phyloP scores from a whole-genome alignment of 2,113 vertebrate genomes.

The Neodon shergylaensis region DNA sequence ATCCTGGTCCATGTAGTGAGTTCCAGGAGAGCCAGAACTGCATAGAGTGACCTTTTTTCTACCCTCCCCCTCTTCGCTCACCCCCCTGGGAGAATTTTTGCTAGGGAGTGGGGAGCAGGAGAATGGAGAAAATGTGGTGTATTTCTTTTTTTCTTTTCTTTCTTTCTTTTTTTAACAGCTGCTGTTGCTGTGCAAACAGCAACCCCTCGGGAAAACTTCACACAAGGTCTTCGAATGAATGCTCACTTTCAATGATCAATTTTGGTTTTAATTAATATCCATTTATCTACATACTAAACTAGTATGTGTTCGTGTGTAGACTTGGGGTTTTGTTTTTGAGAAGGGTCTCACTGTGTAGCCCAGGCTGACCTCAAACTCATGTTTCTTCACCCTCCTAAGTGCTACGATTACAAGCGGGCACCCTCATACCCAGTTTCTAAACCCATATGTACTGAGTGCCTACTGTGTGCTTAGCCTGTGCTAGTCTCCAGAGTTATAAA shows the following conservation, averaged over 20 bases:
- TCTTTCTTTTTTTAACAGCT: not conserved
- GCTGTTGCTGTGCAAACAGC: not conserved
- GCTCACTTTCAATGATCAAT: not conserved
- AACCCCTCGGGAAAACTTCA: not conserved
- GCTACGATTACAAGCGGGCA: not conserved
- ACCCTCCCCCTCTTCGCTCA: not conserved
- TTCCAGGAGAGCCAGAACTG: not conserved
- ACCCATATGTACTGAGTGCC: not conserved
- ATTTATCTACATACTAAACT: not conserved
- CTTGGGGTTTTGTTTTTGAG: not conserved
- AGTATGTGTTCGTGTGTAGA: not conserved
- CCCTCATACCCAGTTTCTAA: not conserved
- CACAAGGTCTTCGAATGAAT: not conserved
- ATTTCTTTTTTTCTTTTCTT: not conserved
- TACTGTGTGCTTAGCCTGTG: not conserved
- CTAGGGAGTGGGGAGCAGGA: not conserved
- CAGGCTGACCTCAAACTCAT: not conserved
- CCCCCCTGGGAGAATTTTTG: not conserved
- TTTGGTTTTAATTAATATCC: not conserved
- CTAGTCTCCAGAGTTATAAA: constrained; percentile 24
- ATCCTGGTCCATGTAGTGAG: not conserved
- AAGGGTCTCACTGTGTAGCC: not conserved
- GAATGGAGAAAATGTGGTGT: not conserved
- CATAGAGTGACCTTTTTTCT: not conserved
- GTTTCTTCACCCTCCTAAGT: not conserved